Percentiles rank a stretch among this genome's conserved stretches.
phyloP scores from a whole-genome alignment of 1,140 invertebrate genomes.

The Nasonia giraulti region DNA sequence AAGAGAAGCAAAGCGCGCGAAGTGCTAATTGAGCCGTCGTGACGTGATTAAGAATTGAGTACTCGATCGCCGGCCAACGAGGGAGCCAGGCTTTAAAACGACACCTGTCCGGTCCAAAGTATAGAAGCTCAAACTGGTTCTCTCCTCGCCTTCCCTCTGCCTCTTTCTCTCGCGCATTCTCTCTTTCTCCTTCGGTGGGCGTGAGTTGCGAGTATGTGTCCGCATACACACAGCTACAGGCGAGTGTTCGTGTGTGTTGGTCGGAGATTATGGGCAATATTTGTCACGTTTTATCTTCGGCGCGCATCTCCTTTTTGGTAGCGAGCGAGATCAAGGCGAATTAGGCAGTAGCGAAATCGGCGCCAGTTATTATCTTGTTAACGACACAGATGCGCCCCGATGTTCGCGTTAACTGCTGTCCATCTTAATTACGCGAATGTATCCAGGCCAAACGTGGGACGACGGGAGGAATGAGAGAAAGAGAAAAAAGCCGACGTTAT shows the following conservation, averaged over 20 bases:
- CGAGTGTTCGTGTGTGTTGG: neutral
- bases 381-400: constrained; percentile 56
- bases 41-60: constrained; percentile 35
- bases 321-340: constrained; percentile 58
- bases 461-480: neutral
- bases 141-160: constrained; percentile 51
- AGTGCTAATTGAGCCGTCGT: constrained; percentile 24
- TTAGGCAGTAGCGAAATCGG: constrained; percentile 69
- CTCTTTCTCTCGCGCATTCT: constrained; percentile 50
- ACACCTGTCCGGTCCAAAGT: constrained; percentile 55
- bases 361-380: constrained; percentile 70
- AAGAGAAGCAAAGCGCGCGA: neutral
- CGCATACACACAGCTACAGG: neutral
- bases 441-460: neutral
- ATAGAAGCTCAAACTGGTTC: constrained; percentile 62
- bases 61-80: neutral
- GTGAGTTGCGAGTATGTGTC: constrained; percentile 52
- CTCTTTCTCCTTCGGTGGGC: constrained; percentile 60
- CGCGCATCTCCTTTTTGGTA: constrained; percentile 59
- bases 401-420: constrained; percentile 9
- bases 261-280: constrained; percentile 67
- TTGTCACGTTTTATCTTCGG: constrained; percentile 69
- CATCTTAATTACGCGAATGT: constrained; percentile 20
- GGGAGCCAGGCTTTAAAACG: constrained; percentile 38
- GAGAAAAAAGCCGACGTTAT: too few relatives aligned